These are phyloP conservation scores for Ageneiosus marmoratus DNA, from an alignment of 2,113 vertebrate species.

Conservation along the genomic window DNA sequence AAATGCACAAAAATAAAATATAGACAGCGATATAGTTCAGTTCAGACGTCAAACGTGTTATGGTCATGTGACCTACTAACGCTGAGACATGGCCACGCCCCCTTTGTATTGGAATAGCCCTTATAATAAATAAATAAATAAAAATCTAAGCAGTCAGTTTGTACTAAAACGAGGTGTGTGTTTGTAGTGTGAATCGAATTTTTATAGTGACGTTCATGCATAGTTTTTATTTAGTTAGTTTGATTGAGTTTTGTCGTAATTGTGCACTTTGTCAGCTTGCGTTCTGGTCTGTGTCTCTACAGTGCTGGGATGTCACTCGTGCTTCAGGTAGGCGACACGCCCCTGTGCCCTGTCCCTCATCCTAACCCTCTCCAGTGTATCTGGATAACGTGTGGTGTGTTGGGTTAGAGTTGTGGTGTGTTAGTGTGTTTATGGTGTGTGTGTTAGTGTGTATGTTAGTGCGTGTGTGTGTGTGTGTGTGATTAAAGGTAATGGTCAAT, in stretches of 20 bases:
- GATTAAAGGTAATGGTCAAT: conserved; percentile 37
- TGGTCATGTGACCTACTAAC: background rate
- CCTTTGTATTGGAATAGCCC: too few relatives aligned
- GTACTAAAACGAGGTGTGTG: background rate
- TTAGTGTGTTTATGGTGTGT: conserved; percentile 1
- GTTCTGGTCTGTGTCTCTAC: conserved; percentile 58
- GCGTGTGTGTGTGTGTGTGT: conserved; percentile 25
- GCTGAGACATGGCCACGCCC: background rate
- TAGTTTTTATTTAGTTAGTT: background rate
- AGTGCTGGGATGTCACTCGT: conserved; percentile 59
- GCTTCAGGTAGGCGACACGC: conserved; percentile 59
- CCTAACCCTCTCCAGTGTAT: conserved; percentile 42
- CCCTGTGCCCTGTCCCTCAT: conserved; percentile 45
- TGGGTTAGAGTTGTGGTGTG: conserved; percentile 40
- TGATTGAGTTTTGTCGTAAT: conserved; percentile 14
- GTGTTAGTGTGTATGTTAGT: too few relatives aligned
- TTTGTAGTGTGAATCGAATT: background rate
- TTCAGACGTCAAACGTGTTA: too few relatives aligned
- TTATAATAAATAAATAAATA: too few relatives aligned
- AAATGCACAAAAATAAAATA: background rate
- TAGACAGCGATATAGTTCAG: too few relatives aligned
- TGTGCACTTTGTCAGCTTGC: conserved; percentile 53
- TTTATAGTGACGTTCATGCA: background rate
- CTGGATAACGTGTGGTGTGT: conserved; percentile 46
- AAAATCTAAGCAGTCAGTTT: background rate